Base-by-base conservation (phyloP, 2,113 vertebrate species). In the Rhinichthys klamathensis region DNA sequence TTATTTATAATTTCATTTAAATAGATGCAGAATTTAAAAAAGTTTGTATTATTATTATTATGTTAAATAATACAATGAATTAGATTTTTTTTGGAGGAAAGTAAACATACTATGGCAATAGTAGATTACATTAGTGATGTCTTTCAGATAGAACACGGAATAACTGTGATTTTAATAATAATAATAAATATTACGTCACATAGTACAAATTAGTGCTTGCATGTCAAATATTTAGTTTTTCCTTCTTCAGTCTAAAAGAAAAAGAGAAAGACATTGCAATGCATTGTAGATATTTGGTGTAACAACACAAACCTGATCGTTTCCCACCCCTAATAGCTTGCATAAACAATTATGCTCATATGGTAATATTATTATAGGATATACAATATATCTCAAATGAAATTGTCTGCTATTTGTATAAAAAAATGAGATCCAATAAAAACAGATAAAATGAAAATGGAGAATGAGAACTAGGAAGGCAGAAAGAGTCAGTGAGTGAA, bases 401-500 rank as follows among this genome's bases (percentile, higher is more conserved):
- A 51, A n/a, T 30, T 61, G 54, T 65, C 18, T 38, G 46, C 15
- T 30, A 21, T 49, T 67, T 46, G 56, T 25, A 80, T 21, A 9
- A 41, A 41, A 41, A 41, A 41, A 16, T 9, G 56, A 80, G 44
- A 75, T 8, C 13, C 27, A 58, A 82, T 69, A 35, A 12, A 61
- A 46, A 72, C 27, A 74, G 58, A 82, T 15, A 18, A 51, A 74
- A 13, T 44, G 27, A 85, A 58, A 76, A 89, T 80, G 72, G 75
- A 60, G 56, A 84, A 72, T 85, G 44, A 80, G 60, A 75, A 30
- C 88, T 30, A 84, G 82, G 86, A 44, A 27, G 44, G 83, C 35
- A 87, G 3, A 80, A 54, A 75, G 72, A 85, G 61, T 80, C 78
- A 67, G 44, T 60, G 80, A 80, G 35, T 41, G 82, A 61, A 35